phyloP scores from a whole-genome alignment of 2,797 vertebrate genomes.

The Lacerta bilineata region DNA sequence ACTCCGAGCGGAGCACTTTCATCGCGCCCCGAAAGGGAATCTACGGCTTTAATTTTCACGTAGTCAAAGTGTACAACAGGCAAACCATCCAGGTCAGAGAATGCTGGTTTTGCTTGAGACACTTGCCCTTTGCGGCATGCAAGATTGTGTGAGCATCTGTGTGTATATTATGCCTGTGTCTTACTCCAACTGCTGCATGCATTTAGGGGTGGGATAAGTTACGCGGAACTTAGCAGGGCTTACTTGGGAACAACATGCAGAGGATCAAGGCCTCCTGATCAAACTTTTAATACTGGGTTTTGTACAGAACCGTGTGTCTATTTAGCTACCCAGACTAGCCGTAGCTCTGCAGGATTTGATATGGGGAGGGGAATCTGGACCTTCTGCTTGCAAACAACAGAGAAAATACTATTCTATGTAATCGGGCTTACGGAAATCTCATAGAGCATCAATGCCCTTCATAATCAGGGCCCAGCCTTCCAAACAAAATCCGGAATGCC shows the following conservation, averaged over 20 bases:
- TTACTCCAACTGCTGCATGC: background rate
- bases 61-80: conserved; percentile 99
- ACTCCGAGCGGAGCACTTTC: conserved; percentile 96
- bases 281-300: background rate
- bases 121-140: background rate
- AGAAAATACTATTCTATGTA: background rate
- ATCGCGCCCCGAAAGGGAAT: conserved; percentile 96
- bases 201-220: background rate
- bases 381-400: too few species aligned
- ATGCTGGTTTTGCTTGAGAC: background rate
- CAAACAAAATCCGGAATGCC: too few species aligned
- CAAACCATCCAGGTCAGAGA: conserved; percentile 96
- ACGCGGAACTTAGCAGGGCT: background rate
- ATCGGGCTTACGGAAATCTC: background rate
- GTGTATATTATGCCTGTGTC: fast-evolving
- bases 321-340: too few species aligned
- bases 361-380: too few species aligned
- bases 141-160: background rate
- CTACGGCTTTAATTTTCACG: conserved; percentile 99
- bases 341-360: too few species aligned
- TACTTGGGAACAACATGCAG: background rate
- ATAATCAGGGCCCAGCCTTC: too few species aligned
- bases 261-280: background rate
- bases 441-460: background rate
- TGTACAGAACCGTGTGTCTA: background rate